Evolutionary conservation across 2,797 vertebrate genomes (phyloP), one percentile per base, ranked within the genome.

Genomic region (Trachurus trachurus): DNA sequence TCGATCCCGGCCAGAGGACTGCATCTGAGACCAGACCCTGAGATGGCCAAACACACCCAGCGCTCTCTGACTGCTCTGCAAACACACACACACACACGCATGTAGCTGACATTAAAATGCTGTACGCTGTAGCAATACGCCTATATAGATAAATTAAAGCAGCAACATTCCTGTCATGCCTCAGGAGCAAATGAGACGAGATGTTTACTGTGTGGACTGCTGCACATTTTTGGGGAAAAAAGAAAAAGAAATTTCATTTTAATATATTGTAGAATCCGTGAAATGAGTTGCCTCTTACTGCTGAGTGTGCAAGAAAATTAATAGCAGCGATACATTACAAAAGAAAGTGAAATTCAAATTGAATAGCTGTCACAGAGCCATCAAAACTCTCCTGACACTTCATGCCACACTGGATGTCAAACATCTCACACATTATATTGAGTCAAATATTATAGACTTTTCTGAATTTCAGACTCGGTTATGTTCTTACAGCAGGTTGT

Each of bases 171-270:
- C 45, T 17, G 1, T 64, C 63, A 57, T 40, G 72, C 57, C n/a
- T 13, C 9, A 21, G 22, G 11, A 53, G 37, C 50, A 37, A 69
- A 76, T 45, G 8, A 83, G 65, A 68, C 31, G 1, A 87, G 68
- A 40, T 82, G 69, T 78, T 85, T 54, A 54, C 58, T 52, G 10
- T 29, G 17, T 26, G 72, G 65, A 67, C 66, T 76, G 65, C 52
- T 84, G 71, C 66, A 56, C 40, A 45, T 74, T 58, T 76, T 81
- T 26, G 26, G 26, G 26, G 77, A 71, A 71, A 65, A 60, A 26
- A 65, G 19, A 72, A 54, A 54, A 62, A 54, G n/a, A 66, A 56
- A 73, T 83, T 53, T 5, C 6, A 53, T 74, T 81, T 84, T 66
- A 66, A 61, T 64, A 37, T 34, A 45, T 22, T 66, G 50, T 66